A percentile compares a stretch with the other conserved stretches of the same genome.
These are phyloP conservation scores for Epinotia brunnichana DNA, from an alignment of 2,888 invertebrate genomes.

Conservation along the genomic window DNA sequence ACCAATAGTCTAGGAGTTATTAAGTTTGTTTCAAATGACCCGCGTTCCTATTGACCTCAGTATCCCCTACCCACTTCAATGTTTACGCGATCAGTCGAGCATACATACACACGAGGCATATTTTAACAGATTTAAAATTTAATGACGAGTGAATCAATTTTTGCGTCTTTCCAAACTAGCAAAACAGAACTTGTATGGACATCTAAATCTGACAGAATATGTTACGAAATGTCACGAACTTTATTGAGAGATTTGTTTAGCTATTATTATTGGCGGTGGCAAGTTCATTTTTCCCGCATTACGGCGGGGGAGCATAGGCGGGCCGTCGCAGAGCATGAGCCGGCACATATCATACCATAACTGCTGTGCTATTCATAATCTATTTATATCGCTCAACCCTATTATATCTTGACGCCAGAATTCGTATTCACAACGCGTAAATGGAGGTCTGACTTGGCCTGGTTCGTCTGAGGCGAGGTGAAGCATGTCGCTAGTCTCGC, in stretches of 20 bases:
- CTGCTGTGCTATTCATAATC: constrained; percentile 36
- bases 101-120: neutral
- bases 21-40: too few species aligned
- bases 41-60: too few species aligned
- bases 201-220: neutral
- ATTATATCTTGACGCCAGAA: neutral
- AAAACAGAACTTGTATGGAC: neutral
- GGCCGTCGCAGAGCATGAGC: constrained; percentile 71
- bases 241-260: constrained; percentile 27
- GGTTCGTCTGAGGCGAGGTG: neutral
- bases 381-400: neutral
- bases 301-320: constrained; percentile 71
- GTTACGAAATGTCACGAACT: neutral
- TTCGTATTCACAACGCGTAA: neutral
- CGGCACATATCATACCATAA: constrained; percentile 67
- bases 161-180: neutral
- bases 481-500: neutral
- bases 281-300: constrained; percentile 24
- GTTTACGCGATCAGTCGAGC: too few species aligned
- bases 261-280: constrained; percentile 16
- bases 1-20: too few species aligned
- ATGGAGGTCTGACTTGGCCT: neutral
- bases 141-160: neutral
- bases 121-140: too few species aligned
- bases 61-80: too few species aligned